Conservation (phyloP, 2,113 vertebrate species). For the Tylochromis polylepis region DNA sequence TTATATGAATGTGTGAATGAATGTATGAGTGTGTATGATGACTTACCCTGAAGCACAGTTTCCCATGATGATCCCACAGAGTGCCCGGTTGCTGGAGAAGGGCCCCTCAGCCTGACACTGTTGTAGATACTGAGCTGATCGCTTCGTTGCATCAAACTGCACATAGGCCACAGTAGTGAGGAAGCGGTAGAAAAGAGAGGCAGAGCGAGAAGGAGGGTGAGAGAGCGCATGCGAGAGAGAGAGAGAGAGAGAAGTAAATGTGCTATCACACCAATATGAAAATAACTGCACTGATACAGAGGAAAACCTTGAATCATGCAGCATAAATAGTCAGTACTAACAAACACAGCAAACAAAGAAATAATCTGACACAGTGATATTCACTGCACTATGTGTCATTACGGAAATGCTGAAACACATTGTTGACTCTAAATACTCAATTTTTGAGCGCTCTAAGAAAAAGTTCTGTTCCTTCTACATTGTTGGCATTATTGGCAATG, state of each 20-base stretch:
- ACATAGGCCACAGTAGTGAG: neutral
- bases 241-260: neutral
- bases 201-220: neutral
- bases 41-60: constrained; percentile 55
- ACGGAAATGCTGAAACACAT: neutral
- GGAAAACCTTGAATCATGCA: neutral
- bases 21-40: neutral
- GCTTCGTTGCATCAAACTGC: neutral
- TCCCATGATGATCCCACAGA: constrained; percentile 41
- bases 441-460: neutral
- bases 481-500: neutral
- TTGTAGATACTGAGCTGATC: neutral
- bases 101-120: neutral
- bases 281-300: neutral
- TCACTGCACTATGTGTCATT: neutral
- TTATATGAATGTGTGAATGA: neutral
- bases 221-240: neutral
- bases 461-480: neutral
- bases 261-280: neutral
- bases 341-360: neutral
- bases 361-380: neutral
- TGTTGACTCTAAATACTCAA: neutral
- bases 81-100: neutral
- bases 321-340: neutral
- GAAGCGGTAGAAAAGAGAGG: neutral